phyloP scores from a whole-genome alignment of 2,797 vertebrate species.

The Anableps anableps region DNA sequence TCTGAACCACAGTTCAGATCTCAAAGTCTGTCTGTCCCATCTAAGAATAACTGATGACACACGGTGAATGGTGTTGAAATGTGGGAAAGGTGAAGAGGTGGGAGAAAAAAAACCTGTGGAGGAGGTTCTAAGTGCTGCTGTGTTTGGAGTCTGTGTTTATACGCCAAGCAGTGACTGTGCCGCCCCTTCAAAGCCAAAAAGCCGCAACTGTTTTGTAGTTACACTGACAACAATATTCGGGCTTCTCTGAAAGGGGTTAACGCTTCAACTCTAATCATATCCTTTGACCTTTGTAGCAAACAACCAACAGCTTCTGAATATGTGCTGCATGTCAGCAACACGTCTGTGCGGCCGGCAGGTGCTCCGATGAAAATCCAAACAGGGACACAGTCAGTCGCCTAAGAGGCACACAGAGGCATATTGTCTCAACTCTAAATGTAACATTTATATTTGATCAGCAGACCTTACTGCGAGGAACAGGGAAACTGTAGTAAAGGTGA shows the following conservation, averaged over 20 bases:
- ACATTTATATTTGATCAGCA: constrained; percentile 66
- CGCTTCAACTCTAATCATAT: constrained; percentile 16
- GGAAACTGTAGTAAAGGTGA: constrained; percentile 58
- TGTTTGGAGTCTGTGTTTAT: constrained; percentile 46
- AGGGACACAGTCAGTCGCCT: constrained; percentile 38
- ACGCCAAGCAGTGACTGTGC: constrained; percentile 46
- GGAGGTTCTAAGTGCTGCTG: constrained; percentile 31
- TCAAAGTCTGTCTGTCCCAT: constrained; percentile 46
- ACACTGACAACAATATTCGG: constrained; percentile 52
- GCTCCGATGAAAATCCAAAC: constrained; percentile 42
- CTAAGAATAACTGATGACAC: constrained; percentile 67
- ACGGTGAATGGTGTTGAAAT: constrained; percentile 60
- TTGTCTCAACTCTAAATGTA: constrained; percentile 61
- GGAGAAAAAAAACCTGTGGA: constrained; percentile 18
- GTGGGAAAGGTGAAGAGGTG: constrained; percentile 42
- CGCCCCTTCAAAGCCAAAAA: constrained; percentile 50
- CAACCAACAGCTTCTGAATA: background rate
- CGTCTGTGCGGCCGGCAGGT: constrained; percentile 44
- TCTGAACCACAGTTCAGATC: constrained; percentile 41
- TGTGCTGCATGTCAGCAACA: constrained; percentile 17
- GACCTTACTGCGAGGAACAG: constrained; percentile 53
- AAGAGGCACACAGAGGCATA: constrained; percentile 44
- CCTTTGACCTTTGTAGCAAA: constrained; percentile 45
- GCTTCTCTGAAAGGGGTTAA: constrained; percentile 26
- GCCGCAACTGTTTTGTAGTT: constrained; percentile 52